These are phyloP conservation scores for Apogon talboti DNA, from an alignment of 2,797 vertebrate species.

Conservation along the genomic window DNA sequence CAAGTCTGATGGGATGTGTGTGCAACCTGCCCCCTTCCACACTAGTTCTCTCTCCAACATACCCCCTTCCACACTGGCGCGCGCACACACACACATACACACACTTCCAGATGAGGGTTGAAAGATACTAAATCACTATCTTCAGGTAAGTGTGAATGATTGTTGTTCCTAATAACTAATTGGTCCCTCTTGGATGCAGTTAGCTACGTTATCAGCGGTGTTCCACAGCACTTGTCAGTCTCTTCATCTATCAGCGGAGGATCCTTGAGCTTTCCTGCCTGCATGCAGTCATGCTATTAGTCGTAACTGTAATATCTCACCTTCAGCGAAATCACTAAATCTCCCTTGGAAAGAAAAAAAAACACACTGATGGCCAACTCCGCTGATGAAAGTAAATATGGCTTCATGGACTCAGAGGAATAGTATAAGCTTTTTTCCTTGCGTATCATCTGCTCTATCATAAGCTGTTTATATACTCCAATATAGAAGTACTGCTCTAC, in stretches of 20 bases:
- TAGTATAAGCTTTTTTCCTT: conserved; percentile 37
- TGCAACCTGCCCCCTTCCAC: conserved; percentile 33
- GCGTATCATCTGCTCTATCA: conserved; percentile 26
- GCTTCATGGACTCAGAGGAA: conserved; percentile 9
- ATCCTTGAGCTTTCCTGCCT: conserved; percentile 43
- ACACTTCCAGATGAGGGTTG: conserved; percentile 31
- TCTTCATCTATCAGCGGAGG: conserved; percentile 60
- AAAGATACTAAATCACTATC: conserved; percentile 69
- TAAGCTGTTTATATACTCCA: conserved; percentile 32
- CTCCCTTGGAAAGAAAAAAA: conserved; percentile 15
- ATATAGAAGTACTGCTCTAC: background rate
- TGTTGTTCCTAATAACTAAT: conserved; percentile 62
- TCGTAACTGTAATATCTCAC: conserved; percentile 48
- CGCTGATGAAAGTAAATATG: conserved; percentile 24
- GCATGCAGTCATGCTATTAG: conserved; percentile 23
- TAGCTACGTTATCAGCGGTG: conserved; percentile 43
- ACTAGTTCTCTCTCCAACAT: conserved; percentile 11
- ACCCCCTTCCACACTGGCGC: background rate
- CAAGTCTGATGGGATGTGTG: conserved; percentile 64
- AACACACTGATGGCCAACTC: conserved; percentile 3
- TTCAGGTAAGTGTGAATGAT: conserved; percentile 64
- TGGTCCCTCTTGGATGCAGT: conserved; percentile 62
- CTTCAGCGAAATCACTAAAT: conserved; percentile 31
- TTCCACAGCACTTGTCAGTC: conserved; percentile 41
- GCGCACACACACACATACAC: conserved; percentile 1